Percentiles rank a stretch among this genome's conserved stretches.
These are phyloP conservation scores for Pipistrellus pygmaeus DNA, from an alignment of 2,797 vertebrate species.

Conservation along the genomic window DNA sequence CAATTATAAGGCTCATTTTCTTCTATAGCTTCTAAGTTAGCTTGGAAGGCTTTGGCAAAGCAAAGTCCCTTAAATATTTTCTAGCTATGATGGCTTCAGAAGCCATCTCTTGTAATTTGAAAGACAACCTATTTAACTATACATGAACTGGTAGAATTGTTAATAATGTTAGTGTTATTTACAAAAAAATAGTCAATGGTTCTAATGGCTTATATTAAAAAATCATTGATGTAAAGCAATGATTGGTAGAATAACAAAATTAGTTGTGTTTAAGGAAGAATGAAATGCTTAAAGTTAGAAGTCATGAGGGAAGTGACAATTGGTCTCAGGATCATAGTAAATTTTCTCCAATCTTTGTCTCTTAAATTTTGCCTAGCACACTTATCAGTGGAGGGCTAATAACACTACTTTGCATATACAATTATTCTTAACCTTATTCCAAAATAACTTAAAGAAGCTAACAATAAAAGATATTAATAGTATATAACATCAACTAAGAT, in stretches of 20 bases:
- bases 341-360: neutral
- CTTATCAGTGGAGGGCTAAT: neutral
- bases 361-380: slow-evolving; percentile 28
- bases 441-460: slow-evolving; percentile 37
- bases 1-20: slow-evolving; percentile 42
- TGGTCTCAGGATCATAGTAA: slow-evolving; percentile 35
- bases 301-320: neutral
- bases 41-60: slow-evolving; percentile 32
- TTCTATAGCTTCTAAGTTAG: slow-evolving; percentile 41
- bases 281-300: neutral
- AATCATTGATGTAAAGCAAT: neutral
- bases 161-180: slow-evolving; percentile 15
- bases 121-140: slow-evolving; percentile 24
- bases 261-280: slow-evolving; percentile 14
- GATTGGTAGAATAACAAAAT: neutral
- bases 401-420: slow-evolving; percentile 1
- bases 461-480: neutral
- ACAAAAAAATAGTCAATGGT: neutral
- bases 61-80: neutral
- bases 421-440: slow-evolving; percentile 46
- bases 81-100: neutral
- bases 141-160: neutral
- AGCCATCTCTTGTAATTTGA: slow-evolving; percentile 24
- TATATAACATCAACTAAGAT: neutral
- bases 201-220: neutral